Conservation (phyloP, 2,113 vertebrate species). For the Athene cunicularia region DNA sequence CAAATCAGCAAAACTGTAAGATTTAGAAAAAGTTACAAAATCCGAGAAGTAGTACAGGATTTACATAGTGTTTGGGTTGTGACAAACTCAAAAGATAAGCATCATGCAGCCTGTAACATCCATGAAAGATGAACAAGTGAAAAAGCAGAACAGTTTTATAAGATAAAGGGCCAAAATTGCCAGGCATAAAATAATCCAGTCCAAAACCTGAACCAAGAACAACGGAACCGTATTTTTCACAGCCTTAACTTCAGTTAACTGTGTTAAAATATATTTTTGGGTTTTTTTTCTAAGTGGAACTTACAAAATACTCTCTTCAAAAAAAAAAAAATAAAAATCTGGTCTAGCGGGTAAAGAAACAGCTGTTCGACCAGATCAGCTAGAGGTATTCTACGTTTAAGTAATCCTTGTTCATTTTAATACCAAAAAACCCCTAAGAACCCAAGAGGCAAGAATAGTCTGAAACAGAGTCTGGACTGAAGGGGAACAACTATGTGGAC, state of each 20-base stretch:
- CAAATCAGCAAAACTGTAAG: not conserved
- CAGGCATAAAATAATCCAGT: not conserved
- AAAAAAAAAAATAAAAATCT: conserved; percentile 54
- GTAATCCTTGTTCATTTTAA: not conserved
- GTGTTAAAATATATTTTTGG: too few species aligned
- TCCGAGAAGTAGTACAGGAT: not conserved
- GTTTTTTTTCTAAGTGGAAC: too few species aligned
- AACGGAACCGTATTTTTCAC: not conserved
- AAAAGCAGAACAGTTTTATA: not conserved
- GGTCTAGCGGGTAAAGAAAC: not conserved
- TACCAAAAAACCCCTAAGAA: not conserved
- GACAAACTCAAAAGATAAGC: not conserved
- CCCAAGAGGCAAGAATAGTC: not conserved
- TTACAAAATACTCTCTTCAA: not conserved
- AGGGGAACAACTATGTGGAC: not conserved
- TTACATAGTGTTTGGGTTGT: not conserved
- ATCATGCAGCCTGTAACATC: not conserved
- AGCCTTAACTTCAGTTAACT: not conserved
- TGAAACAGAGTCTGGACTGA: not conserved
- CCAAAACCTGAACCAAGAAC: not conserved
- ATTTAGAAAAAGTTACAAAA: not conserved
- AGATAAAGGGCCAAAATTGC: not conserved
- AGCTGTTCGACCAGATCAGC: not conserved
- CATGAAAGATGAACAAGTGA: not conserved
- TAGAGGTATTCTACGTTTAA: not conserved